phyloP scores from a whole-genome alignment of 2,888 invertebrate genomes.

The Eutolmus rufibarbis region DNA sequence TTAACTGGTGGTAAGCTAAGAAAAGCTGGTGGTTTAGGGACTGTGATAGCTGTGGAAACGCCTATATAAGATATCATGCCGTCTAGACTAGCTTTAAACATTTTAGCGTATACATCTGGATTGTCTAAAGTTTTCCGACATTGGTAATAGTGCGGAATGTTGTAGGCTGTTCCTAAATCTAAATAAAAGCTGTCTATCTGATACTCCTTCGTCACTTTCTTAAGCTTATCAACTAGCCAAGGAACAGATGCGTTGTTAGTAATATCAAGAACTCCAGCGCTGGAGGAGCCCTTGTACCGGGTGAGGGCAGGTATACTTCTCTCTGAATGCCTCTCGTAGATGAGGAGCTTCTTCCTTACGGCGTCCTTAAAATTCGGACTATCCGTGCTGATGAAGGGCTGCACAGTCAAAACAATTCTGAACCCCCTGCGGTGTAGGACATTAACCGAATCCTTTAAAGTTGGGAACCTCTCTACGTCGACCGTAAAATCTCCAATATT shows the following conservation, averaged over 20 bases:
- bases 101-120: constrained; percentile 82
- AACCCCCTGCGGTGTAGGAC: constrained; percentile 85
- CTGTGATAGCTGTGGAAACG: constrained; percentile 80
- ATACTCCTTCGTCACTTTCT: constrained; percentile 73
- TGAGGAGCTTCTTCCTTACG: constrained; percentile 75
- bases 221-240: constrained; percentile 80
- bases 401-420: constrained; percentile 85
- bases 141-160: constrained; percentile 86
- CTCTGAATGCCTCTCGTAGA: constrained; percentile 81
- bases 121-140: constrained; percentile 76
- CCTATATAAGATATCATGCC: constrained; percentile 73
- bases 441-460: constrained; percentile 78
- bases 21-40: constrained; percentile 86
- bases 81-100: constrained; percentile 73
- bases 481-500: constrained; percentile 85
- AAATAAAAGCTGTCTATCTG: constrained; percentile 86
- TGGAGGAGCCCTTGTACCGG: constrained; percentile 79
- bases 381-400: constrained; percentile 88
- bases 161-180: constrained; percentile 82
- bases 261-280: constrained; percentile 85
- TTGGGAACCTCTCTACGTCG: constrained; percentile 79
- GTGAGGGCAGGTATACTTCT: constrained; percentile 83
- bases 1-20: constrained; percentile 85
- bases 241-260: constrained; percentile 82
- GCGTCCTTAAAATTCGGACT: constrained; percentile 83